phyloP scores from a whole-genome alignment of 1,140 invertebrate genomes.

The Brachionus rubens region DNA sequence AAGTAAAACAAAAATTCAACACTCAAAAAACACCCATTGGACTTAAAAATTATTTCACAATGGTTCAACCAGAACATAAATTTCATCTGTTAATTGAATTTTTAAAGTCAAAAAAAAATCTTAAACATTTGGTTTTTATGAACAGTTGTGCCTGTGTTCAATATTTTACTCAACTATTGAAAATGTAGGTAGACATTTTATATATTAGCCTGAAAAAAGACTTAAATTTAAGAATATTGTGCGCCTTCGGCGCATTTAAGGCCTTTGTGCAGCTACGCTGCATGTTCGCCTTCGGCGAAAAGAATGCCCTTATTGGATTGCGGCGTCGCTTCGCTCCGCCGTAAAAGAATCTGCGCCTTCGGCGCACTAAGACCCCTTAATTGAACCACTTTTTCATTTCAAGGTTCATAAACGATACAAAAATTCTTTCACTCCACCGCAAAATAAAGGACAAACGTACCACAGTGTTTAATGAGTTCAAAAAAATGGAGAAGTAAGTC shows the following conservation, averaged over 20 bases:
- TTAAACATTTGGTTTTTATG: constrained; percentile 88
- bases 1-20: constrained; percentile 73
- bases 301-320: too few species aligned
- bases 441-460: constrained; percentile 86
- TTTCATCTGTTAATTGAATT: constrained; percentile 72
- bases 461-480: constrained; percentile 80
- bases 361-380: not conserved
- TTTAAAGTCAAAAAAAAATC: constrained; percentile 65
- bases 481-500: constrained; percentile 65
- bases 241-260: too few species aligned
- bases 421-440: constrained; percentile 74
- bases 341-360: too few species aligned
- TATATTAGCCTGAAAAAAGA: not conserved
- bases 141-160: constrained; percentile 93
- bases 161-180: constrained; percentile 79
- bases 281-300: too few species aligned
- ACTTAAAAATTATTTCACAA: constrained; percentile 76
- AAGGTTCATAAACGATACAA: constrained; percentile 7
- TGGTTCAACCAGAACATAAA: constrained; percentile 74
- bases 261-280: too few species aligned
- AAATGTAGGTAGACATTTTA: constrained; percentile 56
- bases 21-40: constrained; percentile 71
- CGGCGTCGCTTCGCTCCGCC: too few species aligned
- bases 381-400: not conserved
- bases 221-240: too few species aligned